phyloP scores from a whole-genome alignment of 2,888 invertebrate species.

The Tachina fera region DNA sequence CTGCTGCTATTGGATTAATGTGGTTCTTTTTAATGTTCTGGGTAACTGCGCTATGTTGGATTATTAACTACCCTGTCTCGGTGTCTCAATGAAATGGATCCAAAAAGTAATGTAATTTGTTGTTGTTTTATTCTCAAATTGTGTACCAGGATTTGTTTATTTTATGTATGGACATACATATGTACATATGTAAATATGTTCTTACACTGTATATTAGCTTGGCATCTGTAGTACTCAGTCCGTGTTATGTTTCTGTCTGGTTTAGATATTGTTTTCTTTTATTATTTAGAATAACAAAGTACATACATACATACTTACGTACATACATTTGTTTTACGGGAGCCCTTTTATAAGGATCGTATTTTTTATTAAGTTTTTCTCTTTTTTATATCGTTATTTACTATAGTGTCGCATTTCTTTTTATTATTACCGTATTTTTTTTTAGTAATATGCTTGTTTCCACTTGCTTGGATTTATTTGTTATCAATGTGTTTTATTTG shows the following conservation, averaged over 20 bases:
- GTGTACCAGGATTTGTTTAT: conserved; percentile 49
- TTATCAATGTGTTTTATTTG: conserved; percentile 68
- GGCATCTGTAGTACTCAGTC: conserved; percentile 52
- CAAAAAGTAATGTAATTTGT: conserved; percentile 80
- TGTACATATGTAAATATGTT: no score
- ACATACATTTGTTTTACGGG: conserved; percentile 5
- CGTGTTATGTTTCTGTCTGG: conserved; percentile 60
- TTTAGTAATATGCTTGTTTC: conserved; percentile 52
- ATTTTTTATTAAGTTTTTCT: conserved; percentile 17
- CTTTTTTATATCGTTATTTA: conserved; percentile 37
- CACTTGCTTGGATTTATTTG: conserved; percentile 68
- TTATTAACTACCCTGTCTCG: conserved; percentile 58
- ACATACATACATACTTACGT: background rate
- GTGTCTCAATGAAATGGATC: conserved; percentile 78
- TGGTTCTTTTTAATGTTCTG: conserved; percentile 37
- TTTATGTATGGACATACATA: conserved; percentile 20
- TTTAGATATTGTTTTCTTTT: conserved; percentile 42
- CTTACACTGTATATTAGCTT: conserved; percentile 17
- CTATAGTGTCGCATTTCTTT: conserved; percentile 61
- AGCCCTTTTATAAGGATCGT: conserved; percentile 58
- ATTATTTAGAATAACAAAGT: conserved; percentile 48
- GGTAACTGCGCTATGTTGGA: conserved; percentile 53
- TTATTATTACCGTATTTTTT: conserved; percentile 47
- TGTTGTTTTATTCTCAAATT: conserved; percentile 39
- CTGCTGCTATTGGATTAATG: conserved; percentile 57